Evolutionary conservation across 1,140 invertebrate genomes (phyloP).

Genomic region (Dreissena rostriformis): DNA sequence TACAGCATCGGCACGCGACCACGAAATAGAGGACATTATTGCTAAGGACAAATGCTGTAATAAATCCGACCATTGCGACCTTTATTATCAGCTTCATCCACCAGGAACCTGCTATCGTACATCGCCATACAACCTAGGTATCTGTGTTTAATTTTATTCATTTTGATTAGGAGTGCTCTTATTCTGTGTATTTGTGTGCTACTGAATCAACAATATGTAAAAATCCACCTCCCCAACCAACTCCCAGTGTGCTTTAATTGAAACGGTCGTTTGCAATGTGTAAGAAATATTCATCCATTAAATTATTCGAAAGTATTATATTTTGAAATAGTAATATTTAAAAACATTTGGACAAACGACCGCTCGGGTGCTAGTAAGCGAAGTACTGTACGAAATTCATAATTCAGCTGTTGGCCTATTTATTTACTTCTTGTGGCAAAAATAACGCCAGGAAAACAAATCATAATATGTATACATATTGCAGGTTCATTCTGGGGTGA

Average conservation of each 20-base stretch:
- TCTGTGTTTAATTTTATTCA: background rate
- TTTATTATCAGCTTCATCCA: conserved; percentile 45
- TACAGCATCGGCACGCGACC: background rate
- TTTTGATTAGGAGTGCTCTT: background rate
- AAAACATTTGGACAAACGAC: background rate
- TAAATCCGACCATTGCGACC: background rate
- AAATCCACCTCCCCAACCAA: background rate
- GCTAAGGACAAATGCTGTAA: conserved; percentile 18
- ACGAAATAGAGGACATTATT: background rate
- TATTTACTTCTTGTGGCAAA: background rate
- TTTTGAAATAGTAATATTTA: no score
- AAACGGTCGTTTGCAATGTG: no score
- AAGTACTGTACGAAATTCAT: no score
- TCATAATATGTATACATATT: background rate
- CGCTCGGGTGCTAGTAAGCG: background rate
- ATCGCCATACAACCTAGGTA: conserved; percentile 11
- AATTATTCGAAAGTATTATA: no score
- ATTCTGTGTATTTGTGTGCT: background rate
- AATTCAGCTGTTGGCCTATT: background rate
- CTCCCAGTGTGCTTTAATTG: no score
- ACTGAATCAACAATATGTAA: background rate
- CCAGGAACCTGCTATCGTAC: conserved; percentile 13
- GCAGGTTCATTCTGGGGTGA: conserved; percentile 85
- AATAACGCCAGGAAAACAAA: background rate
- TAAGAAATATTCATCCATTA: no score